These are phyloP conservation scores for Metallyticus violacea DNA, from an alignment of 2,888 invertebrate genomes.

Conservation along the genomic window DNA sequence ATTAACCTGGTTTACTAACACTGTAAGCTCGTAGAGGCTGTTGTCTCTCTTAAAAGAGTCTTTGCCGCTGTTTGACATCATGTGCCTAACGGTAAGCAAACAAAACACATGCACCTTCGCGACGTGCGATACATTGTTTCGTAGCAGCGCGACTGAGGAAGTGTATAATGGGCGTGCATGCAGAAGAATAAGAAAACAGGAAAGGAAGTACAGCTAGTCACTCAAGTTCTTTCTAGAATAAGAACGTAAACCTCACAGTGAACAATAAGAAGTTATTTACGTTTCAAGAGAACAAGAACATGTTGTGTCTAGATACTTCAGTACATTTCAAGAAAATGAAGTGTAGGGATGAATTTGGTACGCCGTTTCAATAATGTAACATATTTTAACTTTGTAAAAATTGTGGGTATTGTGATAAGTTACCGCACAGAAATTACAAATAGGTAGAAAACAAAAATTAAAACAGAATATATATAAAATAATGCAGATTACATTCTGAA, in stretches of 20 bases:
- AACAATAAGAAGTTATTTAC: neutral
- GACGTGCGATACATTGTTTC: neutral
- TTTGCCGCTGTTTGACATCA: neutral
- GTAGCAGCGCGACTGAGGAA: neutral
- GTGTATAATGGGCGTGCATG: neutral
- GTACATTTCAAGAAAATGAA: too few relatives aligned
- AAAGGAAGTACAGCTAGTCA: neutral
- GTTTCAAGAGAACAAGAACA: neutral
- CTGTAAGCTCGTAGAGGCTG: neutral
- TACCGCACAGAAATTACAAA: too few relatives aligned
- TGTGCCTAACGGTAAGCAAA: neutral
- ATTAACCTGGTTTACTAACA: neutral
- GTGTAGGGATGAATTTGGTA: too few relatives aligned
- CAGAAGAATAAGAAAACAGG: neutral
- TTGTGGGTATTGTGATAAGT: too few relatives aligned
- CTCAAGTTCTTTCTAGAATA: neutral
- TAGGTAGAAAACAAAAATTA: too few relatives aligned
- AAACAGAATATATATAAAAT: too few relatives aligned
- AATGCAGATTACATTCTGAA: too few relatives aligned
- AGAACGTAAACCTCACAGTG: neutral
- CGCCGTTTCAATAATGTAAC: too few relatives aligned
- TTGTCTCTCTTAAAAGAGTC: neutral
- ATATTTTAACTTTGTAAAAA: too few relatives aligned
- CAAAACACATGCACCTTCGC: neutral
- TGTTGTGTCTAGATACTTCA: neutral